phyloP scores from a whole-genome alignment of 2,888 invertebrate genomes.

The Isotomurus palustris region DNA sequence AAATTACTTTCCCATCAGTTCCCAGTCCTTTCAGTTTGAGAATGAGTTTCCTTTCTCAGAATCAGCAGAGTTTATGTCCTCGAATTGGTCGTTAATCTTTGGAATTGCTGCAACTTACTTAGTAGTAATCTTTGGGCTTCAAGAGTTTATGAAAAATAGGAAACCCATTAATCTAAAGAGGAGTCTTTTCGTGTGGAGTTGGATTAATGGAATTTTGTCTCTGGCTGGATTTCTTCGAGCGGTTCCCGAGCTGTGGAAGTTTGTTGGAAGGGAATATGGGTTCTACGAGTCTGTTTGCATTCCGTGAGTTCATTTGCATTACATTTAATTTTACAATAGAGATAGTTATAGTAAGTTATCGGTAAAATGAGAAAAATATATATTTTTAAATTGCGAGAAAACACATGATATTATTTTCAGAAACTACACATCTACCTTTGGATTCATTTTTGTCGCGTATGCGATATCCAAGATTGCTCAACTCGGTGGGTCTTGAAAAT shows the following conservation, averaged over 20 bases:
- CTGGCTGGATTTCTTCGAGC: not conserved
- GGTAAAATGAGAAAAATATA: too few relatives aligned
- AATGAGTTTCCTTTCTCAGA: too few relatives aligned
- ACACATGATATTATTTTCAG: too few relatives aligned
- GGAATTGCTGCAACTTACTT: not conserved
- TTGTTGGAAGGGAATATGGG: not conserved
- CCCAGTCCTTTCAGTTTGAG: too few relatives aligned
- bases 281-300: not conserved
- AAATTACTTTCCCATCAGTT: too few relatives aligned
- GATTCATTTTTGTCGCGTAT: too few relatives aligned
- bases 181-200: not conserved
- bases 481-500: too few relatives aligned
- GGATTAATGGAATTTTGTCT: not conserved
- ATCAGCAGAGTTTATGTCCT: not conserved
- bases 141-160: not conserved
- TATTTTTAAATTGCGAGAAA: too few relatives aligned
- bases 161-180: not conserved
- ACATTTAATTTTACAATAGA: too few relatives aligned
- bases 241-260: not conserved
- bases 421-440: too few relatives aligned
- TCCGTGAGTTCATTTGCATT: not conserved
- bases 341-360: too few relatives aligned
- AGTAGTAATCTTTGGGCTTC: not conserved
- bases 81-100: not conserved
- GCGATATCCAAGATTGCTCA: too few relatives aligned